Evolutionary conservation across 2,113 vertebrate species (phyloP), one percentile per base, ranked within the genome.

Genomic region (Nycticryphes semicollaris): DNA sequence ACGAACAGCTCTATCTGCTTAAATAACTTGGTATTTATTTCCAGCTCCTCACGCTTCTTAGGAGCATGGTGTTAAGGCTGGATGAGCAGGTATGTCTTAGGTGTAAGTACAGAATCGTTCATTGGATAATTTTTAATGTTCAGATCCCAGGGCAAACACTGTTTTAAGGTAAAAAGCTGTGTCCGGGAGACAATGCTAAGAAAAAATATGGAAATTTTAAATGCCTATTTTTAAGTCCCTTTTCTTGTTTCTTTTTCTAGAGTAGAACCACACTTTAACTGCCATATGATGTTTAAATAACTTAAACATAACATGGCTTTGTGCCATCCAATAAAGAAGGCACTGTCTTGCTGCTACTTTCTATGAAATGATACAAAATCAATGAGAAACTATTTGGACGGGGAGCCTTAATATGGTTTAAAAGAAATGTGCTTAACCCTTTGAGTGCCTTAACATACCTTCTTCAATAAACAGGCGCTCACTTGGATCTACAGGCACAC

Each of bases 361-460:
- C 74, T 91, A 62, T 54, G 62, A 84, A 67, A 88, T 56, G 83
- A 76, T 59, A 89, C 48, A 88, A 86, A 72, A 74, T 75, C 53
- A 28, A 39, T 85, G 63, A 75, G 59, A 93, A 97, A 37, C 62
- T 50, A 48, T 75, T 94, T n/a, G 57, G 60, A 84, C 92, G 18
- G 60, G 92, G 50, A 96, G 96, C 95, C 97, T 98, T 98, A 97
- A 92, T 86, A 51, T 77, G 67, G 50, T 91, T 92, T 87, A 93
- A 93, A 88, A 53, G 16, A 51, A 96, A 33, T 8, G 27, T 33
- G n/a, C 64, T 67, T 84, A 97, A 95, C 91, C 87, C 94, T 98
- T 77, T 96, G 95, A 93, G 96, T 96, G 97, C 96, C 97, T 98
- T 97, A 97, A 97, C 72, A 43, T 79, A 75, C 7, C 69, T 53